Percentiles rank a stretch among this genome's conserved stretches.
Evolutionary conservation across 2,113 vertebrate species (phyloP).

Genomic region (Scomber colias): DNA sequence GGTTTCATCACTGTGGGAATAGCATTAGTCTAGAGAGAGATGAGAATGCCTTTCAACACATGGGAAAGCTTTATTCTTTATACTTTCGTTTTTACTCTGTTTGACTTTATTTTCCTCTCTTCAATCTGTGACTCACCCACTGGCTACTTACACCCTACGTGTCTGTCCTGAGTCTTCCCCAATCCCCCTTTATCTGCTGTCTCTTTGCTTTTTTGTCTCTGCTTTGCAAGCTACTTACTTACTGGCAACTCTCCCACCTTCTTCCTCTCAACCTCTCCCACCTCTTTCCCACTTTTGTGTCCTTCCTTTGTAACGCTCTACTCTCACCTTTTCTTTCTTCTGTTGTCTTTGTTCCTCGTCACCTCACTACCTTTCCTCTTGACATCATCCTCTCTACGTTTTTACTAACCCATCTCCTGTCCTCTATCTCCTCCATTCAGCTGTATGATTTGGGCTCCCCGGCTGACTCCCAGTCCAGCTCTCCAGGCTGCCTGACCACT

Average conservation of each 20-base stretch:
- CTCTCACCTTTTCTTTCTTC: not conserved
- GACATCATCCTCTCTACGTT: not conserved
- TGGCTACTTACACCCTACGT: slow-evolving; percentile 24
- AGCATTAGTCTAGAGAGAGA: not conserved
- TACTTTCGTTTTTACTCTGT: slow-evolving; percentile 17
- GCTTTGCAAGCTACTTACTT: slow-evolving; percentile 23
- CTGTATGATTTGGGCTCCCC: slow-evolving; percentile 90
- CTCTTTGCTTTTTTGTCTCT: slow-evolving; percentile 25
- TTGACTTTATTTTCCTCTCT: slow-evolving; percentile 20
- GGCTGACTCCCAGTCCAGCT: slow-evolving; percentile 87
- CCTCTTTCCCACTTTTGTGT: not conserved
- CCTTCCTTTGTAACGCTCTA: not conserved
- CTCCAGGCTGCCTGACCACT: slow-evolving; percentile 87
- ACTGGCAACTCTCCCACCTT: not conserved
- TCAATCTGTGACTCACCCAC: slow-evolving; percentile 11
- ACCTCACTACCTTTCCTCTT: not conserved
- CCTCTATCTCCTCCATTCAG: slow-evolving; percentile 66
- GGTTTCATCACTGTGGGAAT: slow-evolving; percentile 23
- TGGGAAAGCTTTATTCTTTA: slow-evolving; percentile 10
- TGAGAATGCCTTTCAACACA: slow-evolving; percentile 25
- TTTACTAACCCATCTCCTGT: slow-evolving; percentile 15
- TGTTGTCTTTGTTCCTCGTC: not conserved
- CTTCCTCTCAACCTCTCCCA: not conserved
- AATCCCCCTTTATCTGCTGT: slow-evolving; percentile 19
- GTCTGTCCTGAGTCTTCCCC: slow-evolving; percentile 13